Evolutionary conservation across 1,140 invertebrate genomes (phyloP).

Genomic region (Penaeus vannamei): DNA sequence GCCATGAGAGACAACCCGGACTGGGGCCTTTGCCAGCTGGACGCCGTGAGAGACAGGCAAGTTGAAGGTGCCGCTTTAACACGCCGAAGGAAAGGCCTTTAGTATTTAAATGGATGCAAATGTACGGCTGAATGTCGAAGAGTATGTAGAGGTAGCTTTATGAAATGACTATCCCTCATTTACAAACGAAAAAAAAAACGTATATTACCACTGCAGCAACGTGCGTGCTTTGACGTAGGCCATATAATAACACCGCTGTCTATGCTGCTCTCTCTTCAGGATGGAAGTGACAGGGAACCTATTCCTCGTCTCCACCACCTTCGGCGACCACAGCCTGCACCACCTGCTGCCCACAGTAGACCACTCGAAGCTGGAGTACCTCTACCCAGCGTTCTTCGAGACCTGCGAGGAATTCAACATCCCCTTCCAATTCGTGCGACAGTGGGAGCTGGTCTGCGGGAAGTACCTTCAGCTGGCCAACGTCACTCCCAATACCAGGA

Average conservation of each 20-base stretch:
- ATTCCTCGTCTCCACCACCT: constrained; percentile 80
- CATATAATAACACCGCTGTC: background rate
- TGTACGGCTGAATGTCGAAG: too few species aligned
- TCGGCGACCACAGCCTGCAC: constrained; percentile 85
- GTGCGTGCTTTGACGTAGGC: background rate
- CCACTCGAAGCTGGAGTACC: constrained; percentile 79
- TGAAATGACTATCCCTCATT: too few species aligned
- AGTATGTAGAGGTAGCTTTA: too few species aligned
- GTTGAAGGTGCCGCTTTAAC: background rate
- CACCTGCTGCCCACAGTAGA: constrained; percentile 88
- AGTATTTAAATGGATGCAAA: background rate
- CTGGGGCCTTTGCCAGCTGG: constrained; percentile 85
- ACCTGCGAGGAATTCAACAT: constrained; percentile 80
- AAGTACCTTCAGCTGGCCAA: constrained; percentile 79
- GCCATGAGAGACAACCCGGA: constrained; percentile 76
- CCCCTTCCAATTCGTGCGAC: constrained; percentile 71
- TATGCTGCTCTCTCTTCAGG: constrained; percentile 36
- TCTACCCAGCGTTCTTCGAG: constrained; percentile 79
- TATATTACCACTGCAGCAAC: too few species aligned
- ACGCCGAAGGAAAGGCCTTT: background rate
- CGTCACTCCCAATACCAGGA: constrained; percentile 46
- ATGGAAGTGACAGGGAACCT: constrained; percentile 73
- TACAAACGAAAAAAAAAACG: too few species aligned
- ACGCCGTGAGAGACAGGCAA: constrained; percentile 80
- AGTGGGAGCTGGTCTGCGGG: constrained; percentile 78